Base-by-base conservation (phyloP, 2,113 vertebrate genomes). In the Arothron firmamentum region DNA sequence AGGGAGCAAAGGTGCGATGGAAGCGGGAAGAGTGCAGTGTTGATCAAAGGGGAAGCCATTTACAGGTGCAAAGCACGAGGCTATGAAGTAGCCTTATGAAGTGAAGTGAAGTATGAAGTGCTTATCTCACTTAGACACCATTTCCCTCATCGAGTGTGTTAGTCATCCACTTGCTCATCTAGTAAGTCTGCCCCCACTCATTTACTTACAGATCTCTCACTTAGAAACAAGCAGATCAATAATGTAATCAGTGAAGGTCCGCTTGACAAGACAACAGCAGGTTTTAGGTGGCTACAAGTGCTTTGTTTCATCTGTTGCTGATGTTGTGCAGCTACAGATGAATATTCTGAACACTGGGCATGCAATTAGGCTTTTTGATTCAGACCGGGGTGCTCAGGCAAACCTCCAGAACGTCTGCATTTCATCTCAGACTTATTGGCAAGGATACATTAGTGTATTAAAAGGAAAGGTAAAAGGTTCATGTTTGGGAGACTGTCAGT, bases 41-140 rank as follows among this genome's bases (percentile, higher is more conserved):
- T 63, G 84, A 89, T 87, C 82, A 89, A 85, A 85, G 81, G 34
- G 56, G 77, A 77, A 65, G 57, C 80, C 62, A 71, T 82, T 82
- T 75, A 74, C 70, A 70, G 77, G 59, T 79, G 77, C 57, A 6
- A 18, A 51, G 74, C 59, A 74, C 34, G 65, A 77, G 72, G 81
- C 71, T 79, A 65, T 62, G 65, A 73, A 67, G 72, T 67, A 55
- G n/a, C n/a, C n/a, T n/a, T n/a, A n/a, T n/a, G n/a, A n/a, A n/a
- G n/a, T n/a, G n/a, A n/a, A n/a, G n/a, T n/a, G n/a, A n/a, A n/a
- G n/a, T n/a, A n/a, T n/a, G n/a, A n/a, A n/a, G n/a, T 77, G 67
- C 82, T 84, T 85, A 82, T 86, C 79, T 79, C 61, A 23, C 56
- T 63, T 62, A 54, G 20, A 41, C 71, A 78, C 65, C 73, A 57